A percentile compares a stretch with the other conserved stretches of the same genome.
Evolutionary conservation across 2,797 vertebrate genomes (phyloP).

Genomic region (Syngnathus rostellatus): DNA sequence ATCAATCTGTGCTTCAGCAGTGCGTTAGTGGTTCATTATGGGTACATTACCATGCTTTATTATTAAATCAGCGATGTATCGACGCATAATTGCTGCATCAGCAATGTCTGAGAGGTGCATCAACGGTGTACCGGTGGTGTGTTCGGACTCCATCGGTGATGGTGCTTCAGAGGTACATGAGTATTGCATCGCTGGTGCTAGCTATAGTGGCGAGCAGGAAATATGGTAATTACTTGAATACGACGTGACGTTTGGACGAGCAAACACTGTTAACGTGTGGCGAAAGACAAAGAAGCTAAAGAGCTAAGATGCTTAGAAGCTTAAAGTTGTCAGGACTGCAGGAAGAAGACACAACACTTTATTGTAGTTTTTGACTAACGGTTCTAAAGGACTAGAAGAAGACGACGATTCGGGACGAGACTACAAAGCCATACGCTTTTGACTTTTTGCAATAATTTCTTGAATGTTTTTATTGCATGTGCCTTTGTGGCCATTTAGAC

Average conservation of each 20-base stretch:
- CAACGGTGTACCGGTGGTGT: not conserved
- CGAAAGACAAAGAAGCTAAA: not conserved
- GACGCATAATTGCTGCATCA: not conserved
- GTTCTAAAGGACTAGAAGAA: constrained; percentile 10
- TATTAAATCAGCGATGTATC: no score
- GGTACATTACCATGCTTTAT: not conserved
- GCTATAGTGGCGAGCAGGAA: no score
- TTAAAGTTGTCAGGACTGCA: no score
- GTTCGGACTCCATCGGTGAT: no score
- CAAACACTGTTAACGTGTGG: not conserved
- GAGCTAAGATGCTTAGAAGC: no score
- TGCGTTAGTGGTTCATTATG: not conserved
- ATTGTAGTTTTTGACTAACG: constrained; percentile 10
- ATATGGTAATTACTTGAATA: no score
- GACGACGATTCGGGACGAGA: constrained; percentile 75
- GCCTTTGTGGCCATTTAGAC: not conserved
- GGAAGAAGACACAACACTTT: constrained; percentile 7
- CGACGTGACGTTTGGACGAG: not conserved
- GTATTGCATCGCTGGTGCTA: not conserved
- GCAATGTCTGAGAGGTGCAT: not conserved
- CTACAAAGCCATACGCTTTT: constrained; percentile 94
- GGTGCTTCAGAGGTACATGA: no score
- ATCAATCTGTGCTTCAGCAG: not conserved
- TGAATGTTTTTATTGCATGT: constrained; percentile 41
- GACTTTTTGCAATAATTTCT: constrained; percentile 84